Base-by-base conservation (phyloP, 1,140 invertebrate genomes). In the Zaprionus lachaisei region DNA sequence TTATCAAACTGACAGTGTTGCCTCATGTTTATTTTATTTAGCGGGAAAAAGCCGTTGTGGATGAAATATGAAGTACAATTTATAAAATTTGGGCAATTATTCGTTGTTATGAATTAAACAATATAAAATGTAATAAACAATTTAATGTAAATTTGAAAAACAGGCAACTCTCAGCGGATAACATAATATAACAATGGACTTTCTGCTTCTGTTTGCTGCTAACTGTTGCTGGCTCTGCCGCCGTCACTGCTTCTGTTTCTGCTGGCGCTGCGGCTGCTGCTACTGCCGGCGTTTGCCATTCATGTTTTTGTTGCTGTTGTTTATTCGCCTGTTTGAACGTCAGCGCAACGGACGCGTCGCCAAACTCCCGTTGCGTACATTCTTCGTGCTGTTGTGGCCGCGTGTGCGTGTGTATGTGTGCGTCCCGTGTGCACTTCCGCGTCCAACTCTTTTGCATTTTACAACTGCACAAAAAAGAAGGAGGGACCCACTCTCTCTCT, bases 381-480 rank as follows among this genome's bases (percentile, higher is more conserved):
- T 41, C 24, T 26, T 34, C 37, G 69, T 71, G 72, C 60, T 58
- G 57, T 51, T 49, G 62, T 66, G 75, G 65, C 54, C 54, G 65
- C 77, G 37, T 37, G 73, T 69, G 58, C 54, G 65, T 80, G 37
- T 37, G 73, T 69, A 57, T 49, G 49, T 66, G 64, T 79, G 34
- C 34, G 73, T 69, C 57, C 41, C 34, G 57, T 69, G 65, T 84
- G 81, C 64, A 83, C 72, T 68, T 75, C 70, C 79, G 80, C 51
- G 54, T 55, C 71, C 34, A 85, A 85, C 71, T 84, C 78, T 74
- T 84, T 80, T 80, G 74, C 81, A 84, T 85, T 79, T 84, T 70
- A 81, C 70, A 85, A 72, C 64, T 67, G 49, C 62, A 64, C 34
- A 22, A 31, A 28, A 15, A 12, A 34, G 17, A 11, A 31, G 61